phyloP scores from a whole-genome alignment of 2,888 invertebrate genomes.

The Phanerotoma sp. region DNA sequence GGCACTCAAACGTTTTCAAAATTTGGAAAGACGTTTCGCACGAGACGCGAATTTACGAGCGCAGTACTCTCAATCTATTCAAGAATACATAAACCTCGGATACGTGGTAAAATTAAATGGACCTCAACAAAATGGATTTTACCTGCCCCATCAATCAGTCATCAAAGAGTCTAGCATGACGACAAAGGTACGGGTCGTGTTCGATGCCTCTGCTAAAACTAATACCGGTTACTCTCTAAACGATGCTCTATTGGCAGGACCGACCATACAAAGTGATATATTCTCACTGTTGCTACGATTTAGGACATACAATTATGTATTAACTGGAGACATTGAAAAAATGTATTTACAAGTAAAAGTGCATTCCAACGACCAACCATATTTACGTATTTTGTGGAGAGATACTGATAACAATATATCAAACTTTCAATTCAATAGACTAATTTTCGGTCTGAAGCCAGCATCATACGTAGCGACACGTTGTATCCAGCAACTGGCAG shows the following conservation, averaged over 20 bases:
- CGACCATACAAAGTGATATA: constrained; percentile 36
- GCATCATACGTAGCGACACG: too few relatives aligned
- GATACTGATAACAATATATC: too few relatives aligned
- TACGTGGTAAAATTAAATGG: constrained; percentile 28
- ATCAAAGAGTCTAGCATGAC: constrained; percentile 28
- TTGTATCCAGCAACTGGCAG: constrained; percentile 24
- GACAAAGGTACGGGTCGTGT: constrained; percentile 37
- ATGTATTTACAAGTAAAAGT: constrained; percentile 37
- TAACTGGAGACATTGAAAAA: constrained; percentile 37
- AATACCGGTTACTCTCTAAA: constrained; percentile 27
- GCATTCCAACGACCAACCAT: constrained; percentile 8
- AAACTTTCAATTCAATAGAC: too few relatives aligned
- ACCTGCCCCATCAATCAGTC: constrained; percentile 33
- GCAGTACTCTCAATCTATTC: constrained; percentile 29
- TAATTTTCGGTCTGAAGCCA: too few relatives aligned
- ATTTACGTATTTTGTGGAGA: constrained; percentile 8
- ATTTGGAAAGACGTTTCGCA: constrained; percentile 10
- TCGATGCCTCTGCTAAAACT: constrained; percentile 35
- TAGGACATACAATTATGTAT: constrained; percentile 28
- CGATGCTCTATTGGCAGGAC: constrained; percentile 32
- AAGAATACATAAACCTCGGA: constrained; percentile 32
- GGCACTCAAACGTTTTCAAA: constrained; percentile 14
- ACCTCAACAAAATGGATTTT: constrained; percentile 6
- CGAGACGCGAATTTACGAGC: background rate
- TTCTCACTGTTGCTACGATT: constrained; percentile 31